Base-by-base conservation (phyloP, 35 echinoderm and acorn worm species). In the Strongylocentrotus purpuratus region DNA sequence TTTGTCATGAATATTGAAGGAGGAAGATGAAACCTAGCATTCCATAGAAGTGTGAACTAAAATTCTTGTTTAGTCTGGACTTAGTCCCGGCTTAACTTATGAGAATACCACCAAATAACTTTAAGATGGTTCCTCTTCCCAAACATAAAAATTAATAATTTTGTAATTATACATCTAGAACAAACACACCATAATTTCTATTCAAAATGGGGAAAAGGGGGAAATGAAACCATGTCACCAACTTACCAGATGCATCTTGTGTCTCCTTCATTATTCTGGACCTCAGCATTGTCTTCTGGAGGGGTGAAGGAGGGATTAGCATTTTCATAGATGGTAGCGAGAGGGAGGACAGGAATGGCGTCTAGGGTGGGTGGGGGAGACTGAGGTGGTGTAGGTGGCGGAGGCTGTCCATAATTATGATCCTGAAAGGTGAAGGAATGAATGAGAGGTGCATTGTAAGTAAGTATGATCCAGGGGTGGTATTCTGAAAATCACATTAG, bases 211-310 rank as follows among this genome's bases (percentile, higher is more conserved):
- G 14, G 50, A 55, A 11, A 55, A 55, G 6, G 0, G 52, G 9
- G 52, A 17, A 11, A 59, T 12, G 17, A 59, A 28, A 78, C 6
- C 28, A 8, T 31, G 28, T 22, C 20, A 78, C 65, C 20, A 28
- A 85, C 98, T 96, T 85, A 99, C 98, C 98, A 99, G 78, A 99
- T 99, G 61, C 98, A 99, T 45, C 98, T 95, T 18, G 98, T 99
- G 17, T 97, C 94, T 32, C 98, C 96, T 59, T 99, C 98, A 96
- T 99, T 97, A 86, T 98, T 97, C 33, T 93, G 20, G 33, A 85
- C 25, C 20, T 86, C 46, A 46, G 86, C 46, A 96, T 94, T 58
- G 94, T 85, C 48, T 94, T 95, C 46, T 9, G 94, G 46, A 89
- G 46, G 70, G 48, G 78, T 90, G 48, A 93, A 47, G 47, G 78